A percentile compares a stretch with the other conserved stretches of the same genome.
Evolutionary conservation across 2,888 invertebrate genomes (phyloP).

Genomic region (Dicranocentrus wangi): DNA sequence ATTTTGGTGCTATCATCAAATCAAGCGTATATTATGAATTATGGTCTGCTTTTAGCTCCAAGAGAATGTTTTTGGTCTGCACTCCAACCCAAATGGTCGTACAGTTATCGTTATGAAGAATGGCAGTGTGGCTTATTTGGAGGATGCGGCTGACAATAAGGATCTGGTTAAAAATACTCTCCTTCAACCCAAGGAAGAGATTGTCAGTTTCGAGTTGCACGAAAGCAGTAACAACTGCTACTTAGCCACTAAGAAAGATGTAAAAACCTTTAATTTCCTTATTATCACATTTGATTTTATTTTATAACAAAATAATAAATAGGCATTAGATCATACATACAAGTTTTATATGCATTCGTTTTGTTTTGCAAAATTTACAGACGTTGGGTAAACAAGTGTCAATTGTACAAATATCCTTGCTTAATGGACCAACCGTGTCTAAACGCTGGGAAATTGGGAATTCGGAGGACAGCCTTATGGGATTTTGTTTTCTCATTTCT

Average conservation of each 20-base stretch:
- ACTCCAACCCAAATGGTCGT: constrained; percentile 49
- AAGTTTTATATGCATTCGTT: too few relatives aligned
- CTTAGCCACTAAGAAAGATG: background rate
- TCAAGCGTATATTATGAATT: too few relatives aligned
- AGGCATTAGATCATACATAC: too few relatives aligned
- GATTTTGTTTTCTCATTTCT: constrained; percentile 40
- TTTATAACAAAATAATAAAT: too few relatives aligned
- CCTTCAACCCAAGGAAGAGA: background rate
- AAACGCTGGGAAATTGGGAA: constrained; percentile 1
- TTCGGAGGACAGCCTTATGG: constrained; percentile 41
- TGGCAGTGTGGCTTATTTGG: constrained; percentile 51
- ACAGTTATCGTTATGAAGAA: constrained; percentile 68
- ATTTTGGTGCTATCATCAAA: too few relatives aligned
- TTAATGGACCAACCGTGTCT: too few relatives aligned
- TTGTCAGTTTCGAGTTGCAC: constrained; percentile 51
- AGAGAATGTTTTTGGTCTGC: constrained; percentile 53
- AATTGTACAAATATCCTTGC: too few relatives aligned
- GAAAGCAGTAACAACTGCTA: constrained; percentile 24
- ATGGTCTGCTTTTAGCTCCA: constrained; percentile 59
- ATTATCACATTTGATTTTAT: too few relatives aligned
- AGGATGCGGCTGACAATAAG: constrained; percentile 32
- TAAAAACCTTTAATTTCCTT: too few relatives aligned
- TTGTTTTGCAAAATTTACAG: too few relatives aligned
- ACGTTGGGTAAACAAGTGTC: too few relatives aligned
- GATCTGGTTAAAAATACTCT: constrained; percentile 8